Conservation (phyloP, 2,888 invertebrate genomes). For the Macaria liturata region DNA sequence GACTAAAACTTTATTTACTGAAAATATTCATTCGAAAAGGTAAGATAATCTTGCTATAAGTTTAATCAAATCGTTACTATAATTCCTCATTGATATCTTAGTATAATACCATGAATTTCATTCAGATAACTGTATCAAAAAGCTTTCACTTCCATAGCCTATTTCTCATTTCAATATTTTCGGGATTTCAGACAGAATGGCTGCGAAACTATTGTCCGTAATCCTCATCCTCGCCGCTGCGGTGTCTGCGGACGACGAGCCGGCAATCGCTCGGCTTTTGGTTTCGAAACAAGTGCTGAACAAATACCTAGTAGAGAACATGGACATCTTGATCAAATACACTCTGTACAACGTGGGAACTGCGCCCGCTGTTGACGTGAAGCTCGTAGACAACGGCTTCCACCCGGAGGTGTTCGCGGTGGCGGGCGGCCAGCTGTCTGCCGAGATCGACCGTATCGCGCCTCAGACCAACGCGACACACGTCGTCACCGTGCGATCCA, state of each 20-base stretch:
- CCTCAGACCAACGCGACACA: conserved; percentile 97
- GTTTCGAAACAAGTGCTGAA: conserved; percentile 97
- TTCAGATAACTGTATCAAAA: conserved; percentile 12
- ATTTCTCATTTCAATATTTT: conserved; percentile 24
- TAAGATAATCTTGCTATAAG: conserved; percentile 32
- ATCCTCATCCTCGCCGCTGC: conserved; percentile 72
- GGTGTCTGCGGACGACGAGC: conserved; percentile 86
- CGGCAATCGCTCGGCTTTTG: conserved; percentile 90
- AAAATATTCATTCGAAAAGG: conserved; percentile 42
- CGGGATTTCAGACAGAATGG: conserved; percentile 68
- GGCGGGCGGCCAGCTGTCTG: conserved; percentile 92
- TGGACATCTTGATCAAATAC: conserved; percentile 98
- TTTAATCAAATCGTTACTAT: no score
- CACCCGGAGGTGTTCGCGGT: conserved; percentile 95
- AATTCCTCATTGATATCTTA: not conserved
- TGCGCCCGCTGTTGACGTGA: conserved; percentile 94
- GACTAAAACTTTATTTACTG: conserved; percentile 37
- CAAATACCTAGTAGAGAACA: conserved; percentile 97
- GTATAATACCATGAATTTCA: conserved; percentile 13
- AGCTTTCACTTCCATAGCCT: conserved; percentile 11
- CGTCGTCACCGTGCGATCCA: conserved; percentile 95
- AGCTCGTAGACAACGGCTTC: conserved; percentile 95
- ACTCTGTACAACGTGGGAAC: conserved; percentile 96
- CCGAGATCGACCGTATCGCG: conserved; percentile 94
- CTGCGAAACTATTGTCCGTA: conserved; percentile 69